Evolutionary conservation across 2,888 invertebrate species (phyloP), one percentile per base, ranked within the genome.

Genomic region (Busseola fusca): DNA sequence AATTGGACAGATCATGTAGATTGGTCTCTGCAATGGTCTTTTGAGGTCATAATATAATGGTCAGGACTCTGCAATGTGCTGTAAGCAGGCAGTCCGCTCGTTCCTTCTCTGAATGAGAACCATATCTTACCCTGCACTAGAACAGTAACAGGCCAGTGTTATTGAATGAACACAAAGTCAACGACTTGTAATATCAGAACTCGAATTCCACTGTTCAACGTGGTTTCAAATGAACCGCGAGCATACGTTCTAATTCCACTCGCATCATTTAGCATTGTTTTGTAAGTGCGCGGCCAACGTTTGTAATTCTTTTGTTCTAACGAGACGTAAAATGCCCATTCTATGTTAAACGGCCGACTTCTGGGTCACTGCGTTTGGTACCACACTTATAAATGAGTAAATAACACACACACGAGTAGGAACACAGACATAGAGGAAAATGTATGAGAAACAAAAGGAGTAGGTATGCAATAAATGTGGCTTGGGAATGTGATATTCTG

Each of bases 291-390:
- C 85, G 80, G 78, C 79, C 86, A 85, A 69, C 71, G 77, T 80
- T 82, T 79, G 78, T 87, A 86, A 87, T 86, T 87, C 89, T 88
- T 90, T 92, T 92, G 93, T 93, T 90, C 87, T 90, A 89, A 90
- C 86, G 77, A 87, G 86, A 86, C 86, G 83, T 87, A 87, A 91
- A 92, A 91, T 90, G 88, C 87, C 91, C 91, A 92, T 93, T 93
- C 91, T 91, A 93, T 93, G 93, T 87, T 89, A 93, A 93, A 87
- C 86, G 83, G 73, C 67, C 81, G 79, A 85, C 80, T 90, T 91
- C 84, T 92, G 86, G 92, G 92, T 91, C 91, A 90, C 79, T 82
- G 85, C 78, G 83, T 84, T 73, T 71, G 62, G 70, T 80, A 77
- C 66, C 76, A 66, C 63, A 80, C 68, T 80, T 65, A 80, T 64